Evolutionary conservation across 2,113 vertebrate species (phyloP).

Genomic region (Colaptes auratus): DNA sequence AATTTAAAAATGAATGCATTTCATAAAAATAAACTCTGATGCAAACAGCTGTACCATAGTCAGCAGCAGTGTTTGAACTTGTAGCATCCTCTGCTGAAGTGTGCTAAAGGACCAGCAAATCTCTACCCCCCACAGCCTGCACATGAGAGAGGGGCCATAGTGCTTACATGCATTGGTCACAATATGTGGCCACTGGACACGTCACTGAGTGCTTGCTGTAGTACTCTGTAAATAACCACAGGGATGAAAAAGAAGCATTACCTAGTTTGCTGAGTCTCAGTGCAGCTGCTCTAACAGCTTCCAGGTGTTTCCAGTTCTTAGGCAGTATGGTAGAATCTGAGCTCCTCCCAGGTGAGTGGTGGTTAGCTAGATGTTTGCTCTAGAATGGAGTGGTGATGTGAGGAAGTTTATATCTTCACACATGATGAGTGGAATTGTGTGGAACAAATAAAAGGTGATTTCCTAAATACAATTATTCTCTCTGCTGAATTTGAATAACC

Average conservation of each 20-base stretch:
- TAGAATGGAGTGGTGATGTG: no score
- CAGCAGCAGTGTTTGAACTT: background rate
- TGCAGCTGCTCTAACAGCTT: background rate
- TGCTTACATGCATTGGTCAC: fast-evolving
- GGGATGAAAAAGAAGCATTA: background rate
- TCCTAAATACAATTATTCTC: background rate
- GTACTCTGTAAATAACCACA: background rate
- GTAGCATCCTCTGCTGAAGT: background rate
- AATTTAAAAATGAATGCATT: background rate
- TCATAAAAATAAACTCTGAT: background rate
- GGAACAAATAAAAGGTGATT: background rate
- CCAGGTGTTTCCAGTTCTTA: background rate
- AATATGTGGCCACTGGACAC: fast-evolving
- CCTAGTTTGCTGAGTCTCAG: background rate
- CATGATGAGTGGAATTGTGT: background rate
- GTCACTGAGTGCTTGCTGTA: background rate
- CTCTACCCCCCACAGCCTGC: background rate
- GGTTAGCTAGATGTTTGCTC: background rate
- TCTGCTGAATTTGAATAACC: background rate
- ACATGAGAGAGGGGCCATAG: fast-evolving
- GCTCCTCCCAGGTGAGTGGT: background rate
- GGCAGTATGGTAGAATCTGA: background rate
- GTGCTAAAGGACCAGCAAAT: fast-evolving
- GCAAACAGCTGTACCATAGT: background rate
- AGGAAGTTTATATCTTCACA: fast-evolving